Percentiles rank a stretch among this genome's conserved stretches.
Evolutionary conservation across 2,888 invertebrate species (phyloP).

Genomic region (Candidula unifasciata): DNA sequence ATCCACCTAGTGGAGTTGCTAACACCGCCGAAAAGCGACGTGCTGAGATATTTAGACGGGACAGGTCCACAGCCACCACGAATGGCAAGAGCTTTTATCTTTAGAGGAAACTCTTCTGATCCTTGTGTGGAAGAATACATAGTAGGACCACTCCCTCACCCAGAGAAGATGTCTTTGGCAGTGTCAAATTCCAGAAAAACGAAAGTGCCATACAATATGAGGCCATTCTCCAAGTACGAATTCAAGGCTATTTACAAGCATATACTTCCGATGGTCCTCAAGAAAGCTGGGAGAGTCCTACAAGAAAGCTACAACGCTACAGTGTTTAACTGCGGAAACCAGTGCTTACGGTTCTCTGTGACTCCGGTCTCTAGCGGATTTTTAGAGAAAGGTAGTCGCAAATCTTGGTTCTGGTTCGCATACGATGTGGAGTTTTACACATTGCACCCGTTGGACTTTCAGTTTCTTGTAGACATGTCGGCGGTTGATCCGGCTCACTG

Average conservation of each 20-base stretch:
- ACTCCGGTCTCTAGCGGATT: constrained; percentile 69
- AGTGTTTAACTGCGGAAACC: constrained; percentile 59
- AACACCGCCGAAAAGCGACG: constrained; percentile 62
- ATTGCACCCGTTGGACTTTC: constrained; percentile 71
- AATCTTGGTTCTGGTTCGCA: constrained; percentile 71
- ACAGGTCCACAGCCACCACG: constrained; percentile 60
- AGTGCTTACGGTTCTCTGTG: constrained; percentile 68
- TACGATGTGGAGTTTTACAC: constrained; percentile 69
- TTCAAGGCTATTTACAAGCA: constrained; percentile 63
- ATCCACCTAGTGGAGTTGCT: constrained; percentile 70
- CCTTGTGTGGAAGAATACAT: constrained; percentile 70
- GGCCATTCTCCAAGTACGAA: constrained; percentile 70
- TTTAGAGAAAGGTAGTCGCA: constrained; percentile 63
- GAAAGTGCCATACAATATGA: constrained; percentile 64
- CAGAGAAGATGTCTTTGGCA: constrained; percentile 58
- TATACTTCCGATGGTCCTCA: constrained; percentile 58
- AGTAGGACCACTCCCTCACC: constrained; percentile 65
- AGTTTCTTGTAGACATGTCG: constrained; percentile 70
- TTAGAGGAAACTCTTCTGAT: constrained; percentile 63
- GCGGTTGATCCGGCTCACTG: constrained; percentile 62
- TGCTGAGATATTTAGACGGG: constrained; percentile 61
- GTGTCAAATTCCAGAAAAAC: constrained; percentile 61
- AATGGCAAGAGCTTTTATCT: constrained; percentile 65
- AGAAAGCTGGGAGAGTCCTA: constrained; percentile 60
- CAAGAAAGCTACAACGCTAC: constrained; percentile 69